phyloP scores from a whole-genome alignment of 2,113 vertebrate genomes.

The Panthera uncia region DNA sequence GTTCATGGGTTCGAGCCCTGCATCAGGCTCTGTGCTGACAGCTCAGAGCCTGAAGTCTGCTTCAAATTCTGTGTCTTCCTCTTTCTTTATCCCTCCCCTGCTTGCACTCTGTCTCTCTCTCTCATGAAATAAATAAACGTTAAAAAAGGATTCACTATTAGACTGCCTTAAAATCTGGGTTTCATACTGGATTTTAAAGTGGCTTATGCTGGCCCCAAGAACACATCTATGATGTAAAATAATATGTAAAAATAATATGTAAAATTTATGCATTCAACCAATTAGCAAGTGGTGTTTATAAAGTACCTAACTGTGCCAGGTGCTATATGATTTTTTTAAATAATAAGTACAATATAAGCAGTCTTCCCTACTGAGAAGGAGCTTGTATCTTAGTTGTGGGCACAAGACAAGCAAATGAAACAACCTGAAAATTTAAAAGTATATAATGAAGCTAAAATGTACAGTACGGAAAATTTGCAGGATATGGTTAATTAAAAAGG shows the following conservation, averaged over 20 bases:
- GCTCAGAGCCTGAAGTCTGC: too few species aligned
- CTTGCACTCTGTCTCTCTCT: too few species aligned
- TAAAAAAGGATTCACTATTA: not conserved
- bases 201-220: not conserved
- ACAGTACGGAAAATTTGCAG: slow-evolving; percentile 1
- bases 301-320: not conserved
- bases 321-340: not conserved
- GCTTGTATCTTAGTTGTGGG: not conserved
- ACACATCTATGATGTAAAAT: slow-evolving; percentile 25
- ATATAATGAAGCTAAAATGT: not conserved
- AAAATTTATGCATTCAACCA: not conserved
- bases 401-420: slow-evolving; percentile 19
- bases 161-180: slow-evolving; percentile 32
- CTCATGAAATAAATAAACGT: too few species aligned
- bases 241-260: not conserved
- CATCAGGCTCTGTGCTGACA: too few species aligned
- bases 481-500: not conserved
- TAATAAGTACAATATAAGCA: not conserved
- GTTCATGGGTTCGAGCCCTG: too few species aligned
- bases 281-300: slow-evolving; percentile 39
- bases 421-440: not conserved
- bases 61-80: too few species aligned
- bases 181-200: slow-evolving; percentile 40
- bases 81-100: too few species aligned
- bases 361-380: not conserved